phyloP scores from a whole-genome alignment of 2,888 invertebrate genomes.

The Microdon myrmicae region DNA sequence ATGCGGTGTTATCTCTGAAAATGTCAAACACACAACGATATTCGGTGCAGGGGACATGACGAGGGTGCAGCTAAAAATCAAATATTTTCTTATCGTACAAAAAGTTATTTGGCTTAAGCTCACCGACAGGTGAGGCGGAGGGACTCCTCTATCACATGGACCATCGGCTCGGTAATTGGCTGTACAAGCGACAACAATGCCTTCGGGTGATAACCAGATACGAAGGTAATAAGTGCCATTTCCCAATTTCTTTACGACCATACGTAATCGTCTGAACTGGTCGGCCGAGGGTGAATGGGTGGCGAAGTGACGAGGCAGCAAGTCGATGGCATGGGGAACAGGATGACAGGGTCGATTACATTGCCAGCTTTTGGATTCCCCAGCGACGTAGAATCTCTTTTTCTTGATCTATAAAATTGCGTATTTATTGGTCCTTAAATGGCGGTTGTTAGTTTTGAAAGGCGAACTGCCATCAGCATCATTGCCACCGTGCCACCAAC shows the following conservation, averaged over 20 bases:
- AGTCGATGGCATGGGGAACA: too few species aligned
- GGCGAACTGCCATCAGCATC: slow-evolving; percentile 24
- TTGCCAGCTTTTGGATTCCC: slow-evolving; percentile 30
- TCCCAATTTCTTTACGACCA: slow-evolving; percentile 47
- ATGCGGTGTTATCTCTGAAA: slow-evolving; percentile 10
- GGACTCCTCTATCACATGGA: background rate
- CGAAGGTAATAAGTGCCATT: slow-evolving; percentile 42
- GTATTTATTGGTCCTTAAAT: slow-evolving; percentile 57
- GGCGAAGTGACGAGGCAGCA: too few species aligned
- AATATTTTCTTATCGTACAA: slow-evolving; percentile 13
- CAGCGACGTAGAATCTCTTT: slow-evolving; percentile 15
- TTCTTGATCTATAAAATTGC: slow-evolving; percentile 56
- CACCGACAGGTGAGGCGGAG: slow-evolving; percentile 13
- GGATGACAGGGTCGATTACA: slow-evolving; percentile 33
- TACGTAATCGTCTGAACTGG: slow-evolving; percentile 38
- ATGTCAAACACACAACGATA: slow-evolving; percentile 19
- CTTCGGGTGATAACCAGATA: slow-evolving; percentile 37
- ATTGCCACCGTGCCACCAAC: too few species aligned
- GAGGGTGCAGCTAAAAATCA: slow-evolving; percentile 10
- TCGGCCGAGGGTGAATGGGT: too few species aligned
- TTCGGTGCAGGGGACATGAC: too few species aligned
- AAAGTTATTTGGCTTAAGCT: background rate
- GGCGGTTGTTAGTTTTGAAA: slow-evolving; percentile 53
- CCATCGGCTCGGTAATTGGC: background rate
- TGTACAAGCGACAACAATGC: slow-evolving; percentile 12